phyloP scores from a whole-genome alignment of 2,888 invertebrate genomes.

The Agrochola lychnidis region DNA sequence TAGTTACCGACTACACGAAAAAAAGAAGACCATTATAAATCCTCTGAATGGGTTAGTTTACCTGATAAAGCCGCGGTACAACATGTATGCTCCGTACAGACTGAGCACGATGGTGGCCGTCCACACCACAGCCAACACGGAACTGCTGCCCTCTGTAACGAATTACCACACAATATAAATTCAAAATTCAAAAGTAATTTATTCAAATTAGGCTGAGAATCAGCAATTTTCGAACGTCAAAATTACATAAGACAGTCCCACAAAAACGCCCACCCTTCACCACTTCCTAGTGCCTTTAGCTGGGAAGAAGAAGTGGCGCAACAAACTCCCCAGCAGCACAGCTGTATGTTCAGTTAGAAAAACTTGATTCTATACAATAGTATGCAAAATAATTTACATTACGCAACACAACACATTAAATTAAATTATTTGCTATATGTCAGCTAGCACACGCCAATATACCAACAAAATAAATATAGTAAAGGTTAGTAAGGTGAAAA shows the following conservation, averaged over 20 bases:
- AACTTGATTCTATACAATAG: too few relatives aligned
- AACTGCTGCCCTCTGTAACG: conserved; percentile 82
- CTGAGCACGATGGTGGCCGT: conserved; percentile 84
- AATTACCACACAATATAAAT: too few relatives aligned
- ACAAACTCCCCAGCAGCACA: neutral
- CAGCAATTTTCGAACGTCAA: neutral
- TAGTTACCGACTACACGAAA: too few relatives aligned
- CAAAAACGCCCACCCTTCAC: neutral
- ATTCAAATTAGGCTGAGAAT: too few relatives aligned
- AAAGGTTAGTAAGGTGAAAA: too few relatives aligned
- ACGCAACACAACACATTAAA: too few relatives aligned
- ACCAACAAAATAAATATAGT: too few relatives aligned
- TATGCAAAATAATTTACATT: too few relatives aligned
- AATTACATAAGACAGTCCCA: neutral
- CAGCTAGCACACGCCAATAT: too few relatives aligned
- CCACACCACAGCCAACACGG: conserved; percentile 83
- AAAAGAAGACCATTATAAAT: neutral
- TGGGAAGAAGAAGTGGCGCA: neutral
- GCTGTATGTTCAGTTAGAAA: too few relatives aligned
- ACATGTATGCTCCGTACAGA: conserved; percentile 81
- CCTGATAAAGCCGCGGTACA: conserved; percentile 82
- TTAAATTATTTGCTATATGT: too few relatives aligned
- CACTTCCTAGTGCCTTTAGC: neutral
- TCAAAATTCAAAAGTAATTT: neutral
- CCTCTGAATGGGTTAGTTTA: neutral